Conservation (phyloP, 2,888 invertebrate species). For the Pogonocherus hispidulus region DNA sequence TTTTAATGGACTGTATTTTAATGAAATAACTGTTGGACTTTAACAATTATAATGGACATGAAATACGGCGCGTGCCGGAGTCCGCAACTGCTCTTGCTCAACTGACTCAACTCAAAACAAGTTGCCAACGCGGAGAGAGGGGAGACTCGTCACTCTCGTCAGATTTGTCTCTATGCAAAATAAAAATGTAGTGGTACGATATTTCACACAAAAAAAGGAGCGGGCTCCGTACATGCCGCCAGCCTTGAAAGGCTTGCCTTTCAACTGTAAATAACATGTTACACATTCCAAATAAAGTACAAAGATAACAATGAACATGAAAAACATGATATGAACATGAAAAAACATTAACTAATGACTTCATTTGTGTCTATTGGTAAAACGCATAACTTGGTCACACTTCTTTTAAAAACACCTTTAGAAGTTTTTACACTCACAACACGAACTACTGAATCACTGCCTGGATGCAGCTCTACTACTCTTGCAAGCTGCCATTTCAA, state of each 20-base stretch:
- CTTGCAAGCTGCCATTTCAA: slow-evolving; percentile 8
- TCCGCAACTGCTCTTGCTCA: no score
- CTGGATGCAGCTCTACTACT: slow-evolving; percentile 14
- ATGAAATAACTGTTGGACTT: no score
- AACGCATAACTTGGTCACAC: neutral
- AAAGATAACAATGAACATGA: neutral
- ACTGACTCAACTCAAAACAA: no score
- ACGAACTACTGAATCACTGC: neutral
- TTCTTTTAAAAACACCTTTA: slow-evolving; percentile 2
- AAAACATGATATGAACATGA: neutral
- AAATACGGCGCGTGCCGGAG: no score
- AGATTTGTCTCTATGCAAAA: no score
- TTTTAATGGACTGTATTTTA: no score
- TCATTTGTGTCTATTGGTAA: slow-evolving; percentile 2
- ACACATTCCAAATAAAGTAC: neutral
- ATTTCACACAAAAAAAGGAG: no score
- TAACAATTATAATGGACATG: no score
- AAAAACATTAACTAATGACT: neutral
- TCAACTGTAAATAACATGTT: neutral
- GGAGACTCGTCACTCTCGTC: no score
- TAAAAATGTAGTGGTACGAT: no score
- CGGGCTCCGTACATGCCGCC: neutral
- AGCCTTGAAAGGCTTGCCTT: neutral
- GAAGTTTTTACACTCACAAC: slow-evolving; percentile 6
- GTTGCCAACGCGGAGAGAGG: no score